Evolutionary conservation across 2,113 vertebrate genomes (phyloP).

Genomic region (Clinocottus analis): DNA sequence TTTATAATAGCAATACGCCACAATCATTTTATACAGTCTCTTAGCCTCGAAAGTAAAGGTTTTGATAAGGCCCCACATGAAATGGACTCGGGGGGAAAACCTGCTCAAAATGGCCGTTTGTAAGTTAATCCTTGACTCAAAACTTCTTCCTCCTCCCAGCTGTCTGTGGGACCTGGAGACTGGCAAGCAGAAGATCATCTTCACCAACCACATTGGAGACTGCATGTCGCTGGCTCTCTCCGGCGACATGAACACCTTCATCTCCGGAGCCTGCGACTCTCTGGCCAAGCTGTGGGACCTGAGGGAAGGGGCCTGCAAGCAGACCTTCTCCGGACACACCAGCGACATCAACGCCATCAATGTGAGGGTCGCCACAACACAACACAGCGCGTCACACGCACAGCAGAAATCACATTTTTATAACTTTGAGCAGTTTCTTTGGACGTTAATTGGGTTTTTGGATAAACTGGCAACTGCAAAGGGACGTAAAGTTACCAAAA

Average conservation of each 20-base stretch:
- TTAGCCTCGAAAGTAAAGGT: too few relatives aligned
- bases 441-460: background rate
- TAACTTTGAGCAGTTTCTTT: background rate
- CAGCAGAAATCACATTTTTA: background rate
- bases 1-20: too few relatives aligned
- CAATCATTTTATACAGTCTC: background rate
- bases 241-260: conserved; percentile 89
- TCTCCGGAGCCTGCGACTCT: conserved; percentile 97
- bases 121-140: background rate
- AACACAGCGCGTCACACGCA: background rate
- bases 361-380: conserved; percentile 82
- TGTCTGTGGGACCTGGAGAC: conserved; percentile 97
- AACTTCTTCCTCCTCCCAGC: conserved; percentile 73
- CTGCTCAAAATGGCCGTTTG: background rate
- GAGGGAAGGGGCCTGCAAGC: conserved; percentile 93
- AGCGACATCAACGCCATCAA: conserved; percentile 96
- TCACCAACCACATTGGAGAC: conserved; percentile 94
- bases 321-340: conserved; percentile 95
- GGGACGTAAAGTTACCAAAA: too few relatives aligned
- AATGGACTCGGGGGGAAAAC: background rate
- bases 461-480: background rate
- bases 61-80: background rate
- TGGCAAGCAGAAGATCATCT: conserved; percentile 92
- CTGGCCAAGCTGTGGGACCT: conserved; percentile 98
- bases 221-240: conserved; percentile 96